These are phyloP conservation scores for Helicolenus hilgendorfi DNA, from an alignment of 2,797 vertebrate species.

Conservation along the genomic window DNA sequence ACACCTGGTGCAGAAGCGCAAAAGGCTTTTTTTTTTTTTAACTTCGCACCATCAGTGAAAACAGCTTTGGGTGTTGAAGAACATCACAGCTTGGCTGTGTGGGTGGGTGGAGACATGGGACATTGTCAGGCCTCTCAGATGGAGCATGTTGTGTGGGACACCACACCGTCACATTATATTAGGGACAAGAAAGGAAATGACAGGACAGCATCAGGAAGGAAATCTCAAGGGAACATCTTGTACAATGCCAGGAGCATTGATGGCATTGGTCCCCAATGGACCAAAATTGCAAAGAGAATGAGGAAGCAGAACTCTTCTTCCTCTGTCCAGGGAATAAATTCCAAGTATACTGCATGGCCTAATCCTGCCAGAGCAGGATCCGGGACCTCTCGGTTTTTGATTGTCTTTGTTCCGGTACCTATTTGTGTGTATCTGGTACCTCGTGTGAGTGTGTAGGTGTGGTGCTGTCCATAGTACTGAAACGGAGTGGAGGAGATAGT, in stretches of 20 bases:
- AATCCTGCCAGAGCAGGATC: not conserved
- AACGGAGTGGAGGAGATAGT: not conserved
- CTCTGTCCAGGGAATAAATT: constrained; percentile 44
- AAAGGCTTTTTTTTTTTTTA: constrained; percentile 24
- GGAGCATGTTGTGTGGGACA: constrained; percentile 47
- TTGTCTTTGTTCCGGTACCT: not conserved
- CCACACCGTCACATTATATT: constrained; percentile 43
- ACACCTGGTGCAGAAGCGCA: constrained; percentile 56
- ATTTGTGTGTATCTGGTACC: not conserved
- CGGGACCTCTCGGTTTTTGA: not conserved
- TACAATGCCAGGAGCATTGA: constrained; percentile 54
- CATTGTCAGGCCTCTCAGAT: constrained; percentile 42
- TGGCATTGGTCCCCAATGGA: constrained; percentile 44
- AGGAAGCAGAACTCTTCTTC: constrained; percentile 49
- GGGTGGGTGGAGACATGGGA: constrained; percentile 53
- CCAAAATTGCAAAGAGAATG: constrained; percentile 47
- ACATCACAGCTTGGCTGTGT: constrained; percentile 68
- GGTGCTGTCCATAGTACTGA: not conserved
- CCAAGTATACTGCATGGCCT: constrained; percentile 4
- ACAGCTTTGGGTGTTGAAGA: constrained; percentile 71
- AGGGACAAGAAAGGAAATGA: constrained; percentile 64
- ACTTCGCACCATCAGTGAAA: constrained; percentile 51
- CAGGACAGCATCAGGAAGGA: constrained; percentile 58
- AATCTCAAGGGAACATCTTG: constrained; percentile 76
- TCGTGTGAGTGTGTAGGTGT: not conserved